These are phyloP conservation scores for Triplophysa tibetana DNA, from an alignment of 2,113 vertebrate genomes.

Conservation along the genomic window DNA sequence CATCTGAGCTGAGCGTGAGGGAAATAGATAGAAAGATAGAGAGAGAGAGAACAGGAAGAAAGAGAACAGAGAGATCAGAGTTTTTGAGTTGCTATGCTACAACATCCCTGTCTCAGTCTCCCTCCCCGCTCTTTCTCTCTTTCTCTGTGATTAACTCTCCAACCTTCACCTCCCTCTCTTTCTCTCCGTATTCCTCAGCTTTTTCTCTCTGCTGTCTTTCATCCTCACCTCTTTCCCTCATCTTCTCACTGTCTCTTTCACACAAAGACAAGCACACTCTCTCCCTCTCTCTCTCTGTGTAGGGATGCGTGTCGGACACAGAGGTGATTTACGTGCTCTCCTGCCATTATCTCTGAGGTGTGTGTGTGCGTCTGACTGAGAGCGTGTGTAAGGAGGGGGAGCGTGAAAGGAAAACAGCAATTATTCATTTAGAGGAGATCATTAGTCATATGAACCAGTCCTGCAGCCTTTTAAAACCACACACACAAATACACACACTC, in stretches of 20 bases:
- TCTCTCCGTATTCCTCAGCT: constrained; percentile 4
- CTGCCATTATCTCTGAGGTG: constrained; percentile 44
- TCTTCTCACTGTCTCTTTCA: constrained; percentile 1
- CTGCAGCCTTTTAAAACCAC: constrained; percentile 43
- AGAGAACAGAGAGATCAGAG: not conserved
- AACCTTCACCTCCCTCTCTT: not conserved
- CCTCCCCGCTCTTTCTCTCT: not conserved
- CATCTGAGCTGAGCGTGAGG: constrained; percentile 17
- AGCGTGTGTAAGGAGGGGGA: constrained; percentile 35
- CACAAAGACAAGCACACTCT: not conserved
- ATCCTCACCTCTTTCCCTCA: constrained; percentile 17
- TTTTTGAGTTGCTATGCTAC: constrained; percentile 56
- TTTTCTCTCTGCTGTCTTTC: constrained; percentile 18
- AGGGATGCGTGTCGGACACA: constrained; percentile 51
- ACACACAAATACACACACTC: constrained; percentile 12
- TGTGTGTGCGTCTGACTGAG: constrained; percentile 24
- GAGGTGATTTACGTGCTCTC: constrained; percentile 50
- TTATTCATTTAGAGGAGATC: constrained; percentile 57
- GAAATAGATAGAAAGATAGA: constrained; percentile 18
- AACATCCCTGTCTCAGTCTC: constrained; percentile 17
- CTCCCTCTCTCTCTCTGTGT: constrained; percentile 25
- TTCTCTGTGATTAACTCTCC: constrained; percentile 31
- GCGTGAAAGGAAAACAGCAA: constrained; percentile 52
- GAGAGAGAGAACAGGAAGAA: not conserved
- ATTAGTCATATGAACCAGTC: constrained; percentile 54